Conservation (phyloP, 1,140 invertebrate species). For the Polyergus mexicanus region DNA sequence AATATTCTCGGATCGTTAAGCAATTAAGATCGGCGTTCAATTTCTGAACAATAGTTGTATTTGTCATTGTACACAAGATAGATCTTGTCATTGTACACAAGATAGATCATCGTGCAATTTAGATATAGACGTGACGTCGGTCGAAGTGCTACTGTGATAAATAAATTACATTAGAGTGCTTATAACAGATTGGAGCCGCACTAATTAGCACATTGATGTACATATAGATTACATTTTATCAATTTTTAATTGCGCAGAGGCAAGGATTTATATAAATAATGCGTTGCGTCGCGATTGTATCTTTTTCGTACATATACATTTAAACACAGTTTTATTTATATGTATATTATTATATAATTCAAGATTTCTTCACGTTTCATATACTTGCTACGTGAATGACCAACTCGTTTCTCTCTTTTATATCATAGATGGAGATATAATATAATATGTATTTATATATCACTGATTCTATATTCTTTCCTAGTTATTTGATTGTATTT, state of each 20-base stretch:
- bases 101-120: constrained; percentile 16
- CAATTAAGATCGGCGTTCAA: neutral
- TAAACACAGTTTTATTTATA: neutral
- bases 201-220: constrained; percentile 55
- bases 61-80: neutral
- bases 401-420: neutral
- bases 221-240: constrained; percentile 39
- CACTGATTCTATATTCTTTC: neutral
- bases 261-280: neutral
- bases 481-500: neutral
- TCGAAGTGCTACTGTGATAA: constrained; percentile 63
- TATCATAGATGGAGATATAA: neutral
- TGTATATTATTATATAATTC: neutral
- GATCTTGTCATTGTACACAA: neutral
- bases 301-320: neutral
- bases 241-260: constrained; percentile 36
- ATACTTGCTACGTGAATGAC: neutral
- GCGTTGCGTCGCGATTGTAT: neutral
- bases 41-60: constrained; percentile 31
- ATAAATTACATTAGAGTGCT: constrained; percentile 35
- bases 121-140: constrained; percentile 31
- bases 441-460: constrained; percentile 28
- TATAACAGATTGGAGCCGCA: constrained; percentile 6
- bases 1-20: constrained; percentile 13
- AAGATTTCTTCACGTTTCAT: neutral